Base-by-base conservation (phyloP, 2,113 vertebrate genomes). In the Colistium nudipinnis region DNA sequence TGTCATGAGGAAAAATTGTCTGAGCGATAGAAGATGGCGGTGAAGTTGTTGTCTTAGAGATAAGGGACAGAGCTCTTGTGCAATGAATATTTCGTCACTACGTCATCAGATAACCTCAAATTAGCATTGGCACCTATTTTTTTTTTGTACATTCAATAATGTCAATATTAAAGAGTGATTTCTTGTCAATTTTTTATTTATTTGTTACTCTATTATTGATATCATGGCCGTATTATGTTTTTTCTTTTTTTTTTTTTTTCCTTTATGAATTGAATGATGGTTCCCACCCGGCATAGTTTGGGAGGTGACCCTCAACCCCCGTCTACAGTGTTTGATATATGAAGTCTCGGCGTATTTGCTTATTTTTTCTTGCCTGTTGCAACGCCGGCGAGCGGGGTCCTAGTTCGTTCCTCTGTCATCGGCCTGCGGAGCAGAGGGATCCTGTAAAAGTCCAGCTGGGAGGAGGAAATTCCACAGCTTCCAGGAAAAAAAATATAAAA, bases 391-490 rank as follows among this genome's bases (percentile, higher is more conserved):
- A 28, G 3, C 57, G n/a, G n/a, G n/a, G n/a, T 67, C 28, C 31
- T 53, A 52, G 55, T 74, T 70, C 65, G 9, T 67, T 24, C 30
- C 13, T 77, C 56, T 79, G 81, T 80, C 76, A 71, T 66, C 78
- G 75, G 61, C 51, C 73, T 27, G 53, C 55, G 75, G 39, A 41
- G 17, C 67, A 62, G 61, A 52, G 43, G 75, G 70, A 68, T 81
- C 74, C 85, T 81, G 81, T 84, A 80, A 85, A 82, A 78, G 81
- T 91, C 83, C 83, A 88, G 82, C 87, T 88, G 90, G 76, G 80
- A 81, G 78, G 85, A 88, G 65, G 6, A 77, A n/a, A 87, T 81
- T 84, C 85, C 82, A 87, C 76, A 68, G 78, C 77, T 90, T 87
- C 83, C 83, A 72, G 78, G 83, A 86, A 88, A 76, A 83, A 85